phyloP scores from a whole-genome alignment of 2,888 invertebrate species.

The Temnothorax unifasciatus region DNA sequence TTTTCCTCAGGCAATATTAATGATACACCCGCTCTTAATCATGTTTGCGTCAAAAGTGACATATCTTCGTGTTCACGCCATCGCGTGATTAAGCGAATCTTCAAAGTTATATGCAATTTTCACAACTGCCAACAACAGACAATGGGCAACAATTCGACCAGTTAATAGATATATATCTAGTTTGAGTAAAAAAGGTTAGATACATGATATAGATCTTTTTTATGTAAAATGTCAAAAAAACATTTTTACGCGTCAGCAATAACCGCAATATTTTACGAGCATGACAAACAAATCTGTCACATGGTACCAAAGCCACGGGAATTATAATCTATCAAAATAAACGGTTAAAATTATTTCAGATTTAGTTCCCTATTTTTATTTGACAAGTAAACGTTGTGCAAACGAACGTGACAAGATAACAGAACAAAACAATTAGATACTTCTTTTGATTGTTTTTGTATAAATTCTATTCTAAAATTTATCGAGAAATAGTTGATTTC shows the following conservation, averaged over 20 bases:
- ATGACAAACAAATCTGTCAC: conserved; percentile 39
- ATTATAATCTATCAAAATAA: conserved; percentile 49
- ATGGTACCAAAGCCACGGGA: background rate
- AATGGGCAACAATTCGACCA: conserved; percentile 17
- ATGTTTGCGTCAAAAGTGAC: conserved; percentile 31
- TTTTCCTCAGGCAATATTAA: conserved; percentile 43
- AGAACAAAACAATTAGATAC: conserved; percentile 10
- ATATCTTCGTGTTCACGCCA: conserved; percentile 27
- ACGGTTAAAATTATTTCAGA: conserved; percentile 31
- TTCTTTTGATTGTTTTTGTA: background rate
- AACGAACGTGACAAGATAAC: conserved; percentile 17
- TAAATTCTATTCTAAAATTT: background rate
- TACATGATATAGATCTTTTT: background rate
- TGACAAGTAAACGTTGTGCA: background rate
- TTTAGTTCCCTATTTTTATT: conserved; percentile 41
- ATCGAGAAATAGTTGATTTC: background rate
- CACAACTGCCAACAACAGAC: background rate
- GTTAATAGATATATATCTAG: conserved; percentile 3
- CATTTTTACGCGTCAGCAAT: conserved; percentile 24
- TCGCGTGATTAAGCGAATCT: conserved; percentile 46
- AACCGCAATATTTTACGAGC: conserved; percentile 41
- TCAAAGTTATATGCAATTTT: conserved; percentile 41
- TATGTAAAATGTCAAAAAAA: conserved; percentile 36
- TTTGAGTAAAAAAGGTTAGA: background rate
- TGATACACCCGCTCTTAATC: conserved; percentile 30